Percentiles rank a stretch among this genome's conserved stretches.
These are phyloP conservation scores for Mormyrops boulengeri DNA, from an alignment of 2,797 vertebrate genomes.

Conservation along the genomic window DNA sequence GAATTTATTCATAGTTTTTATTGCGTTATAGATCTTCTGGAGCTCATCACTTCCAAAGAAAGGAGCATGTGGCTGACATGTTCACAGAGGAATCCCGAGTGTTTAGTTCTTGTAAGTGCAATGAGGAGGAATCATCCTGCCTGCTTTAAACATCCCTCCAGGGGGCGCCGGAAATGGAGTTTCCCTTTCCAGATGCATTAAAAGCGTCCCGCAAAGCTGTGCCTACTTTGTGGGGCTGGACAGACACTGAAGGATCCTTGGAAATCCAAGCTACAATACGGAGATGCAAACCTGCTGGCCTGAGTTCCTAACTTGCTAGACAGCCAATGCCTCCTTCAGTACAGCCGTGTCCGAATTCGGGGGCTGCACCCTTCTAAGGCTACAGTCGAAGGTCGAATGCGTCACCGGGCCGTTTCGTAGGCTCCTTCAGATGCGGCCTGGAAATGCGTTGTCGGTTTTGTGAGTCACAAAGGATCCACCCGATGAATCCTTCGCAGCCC, in stretches of 20 bases:
- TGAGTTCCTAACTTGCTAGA: background rate
- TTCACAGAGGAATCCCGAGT: background rate
- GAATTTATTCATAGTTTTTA: constrained; percentile 11
- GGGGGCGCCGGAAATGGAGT: background rate
- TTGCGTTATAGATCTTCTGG: background rate
- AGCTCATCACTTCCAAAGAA: constrained; percentile 4
- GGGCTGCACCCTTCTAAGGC: background rate
- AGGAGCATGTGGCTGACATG: background rate
- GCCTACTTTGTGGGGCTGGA: background rate
- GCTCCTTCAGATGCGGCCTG: background rate
- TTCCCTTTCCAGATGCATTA: background rate
- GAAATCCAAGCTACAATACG: background rate
- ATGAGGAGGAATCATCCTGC: background rate
- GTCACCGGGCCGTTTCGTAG: background rate
- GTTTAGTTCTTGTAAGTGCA: background rate
- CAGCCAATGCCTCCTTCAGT: background rate
- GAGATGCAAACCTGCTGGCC: background rate
- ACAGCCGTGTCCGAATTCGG: background rate
- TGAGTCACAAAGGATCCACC: background rate
- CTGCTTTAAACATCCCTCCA: background rate
- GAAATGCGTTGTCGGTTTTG: background rate
- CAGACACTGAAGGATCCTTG: background rate
- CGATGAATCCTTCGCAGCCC: background rate
- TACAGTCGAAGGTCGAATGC: background rate
- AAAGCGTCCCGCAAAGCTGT: background rate